Percentiles rank a stretch among this genome's conserved stretches.
phyloP scores from a whole-genome alignment of 2,113 vertebrate species.

The Xyrauchen texanus region DNA sequence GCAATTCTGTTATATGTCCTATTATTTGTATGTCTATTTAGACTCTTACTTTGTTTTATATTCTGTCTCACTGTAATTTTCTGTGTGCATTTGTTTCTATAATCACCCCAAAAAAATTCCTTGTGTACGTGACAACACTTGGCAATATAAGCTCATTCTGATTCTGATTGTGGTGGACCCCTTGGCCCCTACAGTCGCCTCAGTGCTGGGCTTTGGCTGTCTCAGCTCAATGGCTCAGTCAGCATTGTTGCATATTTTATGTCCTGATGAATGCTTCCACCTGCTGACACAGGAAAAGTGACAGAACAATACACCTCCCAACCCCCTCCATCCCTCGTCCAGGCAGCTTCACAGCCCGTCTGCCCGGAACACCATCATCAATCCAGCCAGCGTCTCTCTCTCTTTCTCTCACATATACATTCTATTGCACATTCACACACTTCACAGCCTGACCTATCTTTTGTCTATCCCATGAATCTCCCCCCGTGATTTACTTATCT shows the following conservation, averaged over 20 bases:
- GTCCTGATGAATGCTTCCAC: conserved; percentile 94
- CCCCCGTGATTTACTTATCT: neutral
- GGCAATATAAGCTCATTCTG: no score
- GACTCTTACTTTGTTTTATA: no score
- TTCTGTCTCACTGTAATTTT: no score
- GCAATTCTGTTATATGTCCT: no score
- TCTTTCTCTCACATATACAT: conserved; percentile 48
- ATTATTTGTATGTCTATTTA: no score
- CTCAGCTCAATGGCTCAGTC: conserved; percentile 91
- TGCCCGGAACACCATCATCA: conserved; percentile 82
- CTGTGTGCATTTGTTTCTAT: no score
- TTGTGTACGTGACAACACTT: no score
- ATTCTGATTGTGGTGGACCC: conserved; percentile 48
- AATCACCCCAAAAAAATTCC: no score
- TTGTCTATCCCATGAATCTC: conserved; percentile 54
- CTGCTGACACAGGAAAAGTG: conserved; percentile 99
- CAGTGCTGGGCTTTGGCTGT: conserved; percentile 73
- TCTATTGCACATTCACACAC: conserved; percentile 59
- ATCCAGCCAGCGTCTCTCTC: conserved; percentile 74
- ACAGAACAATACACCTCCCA: conserved; percentile 89
- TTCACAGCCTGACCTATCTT: conserved; percentile 37
- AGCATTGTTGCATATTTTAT: conserved; percentile 99
- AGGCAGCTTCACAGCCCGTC: conserved; percentile 34
- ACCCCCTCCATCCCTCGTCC: conserved; percentile 56
- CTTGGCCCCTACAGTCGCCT: conserved; percentile 60